Conservation (phyloP, 2,797 vertebrate genomes). For the Liasis olivaceus region DNA sequence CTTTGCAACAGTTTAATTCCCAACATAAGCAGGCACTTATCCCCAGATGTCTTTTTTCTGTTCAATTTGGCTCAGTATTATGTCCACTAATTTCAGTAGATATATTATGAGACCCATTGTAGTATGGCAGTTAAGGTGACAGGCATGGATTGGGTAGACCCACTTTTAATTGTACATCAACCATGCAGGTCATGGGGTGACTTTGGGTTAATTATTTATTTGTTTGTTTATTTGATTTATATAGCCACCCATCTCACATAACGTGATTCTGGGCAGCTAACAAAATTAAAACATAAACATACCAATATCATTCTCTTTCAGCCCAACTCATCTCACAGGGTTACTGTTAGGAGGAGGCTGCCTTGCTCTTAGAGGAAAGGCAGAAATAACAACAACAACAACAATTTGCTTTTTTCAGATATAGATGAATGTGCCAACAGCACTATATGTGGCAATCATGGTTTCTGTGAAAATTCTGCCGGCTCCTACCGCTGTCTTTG, state of each 20-base stretch:
- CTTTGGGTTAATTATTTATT: background rate
- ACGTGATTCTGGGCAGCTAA: background rate
- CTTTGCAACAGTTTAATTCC: slow-evolving; percentile 1
- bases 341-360: background rate
- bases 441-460: slow-evolving; percentile 84
- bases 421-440: slow-evolving; percentile 90
- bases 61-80: slow-evolving; percentile 21
- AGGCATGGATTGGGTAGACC: background rate
- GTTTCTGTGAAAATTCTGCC: slow-evolving; percentile 90
- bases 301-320: background rate
- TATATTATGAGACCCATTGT: background rate
- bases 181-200: background rate
- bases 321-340: background rate
- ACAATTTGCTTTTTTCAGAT: slow-evolving; percentile 77
- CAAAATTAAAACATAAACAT: background rate
- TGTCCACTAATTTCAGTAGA: slow-evolving; percentile 56
- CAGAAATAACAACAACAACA: background rate
- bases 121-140: background rate
- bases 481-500: slow-evolving; percentile 93
- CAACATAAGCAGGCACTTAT: background rate
- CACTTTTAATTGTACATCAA: background rate
- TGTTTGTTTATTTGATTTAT: background rate
- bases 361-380: background rate
- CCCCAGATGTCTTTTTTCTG: background rate
- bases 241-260: background rate